Evolutionary conservation across 2,888 invertebrate species (phyloP).

Genomic region (Amblyteles armatorius): DNA sequence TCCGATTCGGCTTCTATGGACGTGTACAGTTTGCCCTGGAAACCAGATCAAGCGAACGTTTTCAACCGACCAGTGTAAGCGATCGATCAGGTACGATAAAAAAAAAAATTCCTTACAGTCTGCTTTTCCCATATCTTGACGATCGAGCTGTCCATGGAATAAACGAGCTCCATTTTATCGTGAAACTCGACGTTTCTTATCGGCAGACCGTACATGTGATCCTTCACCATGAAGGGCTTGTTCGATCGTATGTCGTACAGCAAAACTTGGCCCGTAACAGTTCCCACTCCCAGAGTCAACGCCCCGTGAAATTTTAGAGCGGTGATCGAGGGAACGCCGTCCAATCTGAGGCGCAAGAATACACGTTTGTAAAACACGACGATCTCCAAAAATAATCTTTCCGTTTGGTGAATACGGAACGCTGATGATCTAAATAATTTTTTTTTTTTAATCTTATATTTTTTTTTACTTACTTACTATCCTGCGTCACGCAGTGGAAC

Average conservation of each 20-base stretch:
- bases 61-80: background rate
- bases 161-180: slow-evolving; percentile 91
- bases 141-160: slow-evolving; percentile 95
- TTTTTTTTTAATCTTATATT: background rate
- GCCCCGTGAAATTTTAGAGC: slow-evolving; percentile 91
- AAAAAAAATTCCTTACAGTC: slow-evolving; percentile 86
- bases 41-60: background rate
- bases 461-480: slow-evolving; percentile 85
- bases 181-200: slow-evolving; percentile 96
- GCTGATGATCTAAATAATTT: no score
- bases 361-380: background rate
- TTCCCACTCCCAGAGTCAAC: slow-evolving; percentile 95
- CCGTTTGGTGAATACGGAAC: no score
- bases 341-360: slow-evolving; percentile 85
- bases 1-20: slow-evolving; percentile 93
- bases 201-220: slow-evolving; percentile 97
- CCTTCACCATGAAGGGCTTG: slow-evolving; percentile 95
- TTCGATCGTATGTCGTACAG: slow-evolving; percentile 97
- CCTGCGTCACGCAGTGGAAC: slow-evolving; percentile 86
- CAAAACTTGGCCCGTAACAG: slow-evolving; percentile 96
- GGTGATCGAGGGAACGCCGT: slow-evolving; percentile 90
- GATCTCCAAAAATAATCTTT: no score
- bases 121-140: slow-evolving; percentile 97
- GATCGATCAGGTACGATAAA: background rate
- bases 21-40: slow-evolving; percentile 96